phyloP scores from a whole-genome alignment of 30 jellyfish, hydroid and myxozoan species.

The Morbakka virulenta region DNA sequence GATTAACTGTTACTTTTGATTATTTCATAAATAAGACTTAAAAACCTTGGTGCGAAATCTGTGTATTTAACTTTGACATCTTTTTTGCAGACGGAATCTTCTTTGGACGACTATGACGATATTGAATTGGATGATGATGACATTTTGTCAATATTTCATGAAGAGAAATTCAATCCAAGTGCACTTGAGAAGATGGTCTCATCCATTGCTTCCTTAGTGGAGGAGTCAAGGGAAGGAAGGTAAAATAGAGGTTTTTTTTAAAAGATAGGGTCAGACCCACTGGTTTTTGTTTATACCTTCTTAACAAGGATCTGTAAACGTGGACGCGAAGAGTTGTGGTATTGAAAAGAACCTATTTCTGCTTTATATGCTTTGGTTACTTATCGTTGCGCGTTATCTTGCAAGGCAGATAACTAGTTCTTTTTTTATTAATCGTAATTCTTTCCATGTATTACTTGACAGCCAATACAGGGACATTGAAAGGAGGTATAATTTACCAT shows the following conservation, averaged over 20 bases:
- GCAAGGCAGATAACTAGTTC: background rate
- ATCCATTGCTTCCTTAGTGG: conserved; percentile 76
- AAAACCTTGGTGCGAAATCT: no score
- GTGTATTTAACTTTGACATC: no score
- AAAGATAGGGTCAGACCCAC: no score
- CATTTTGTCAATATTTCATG: conserved; percentile 78
- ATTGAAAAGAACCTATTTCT: no score
- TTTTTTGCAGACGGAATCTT: conserved; percentile 62
- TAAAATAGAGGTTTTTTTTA: background rate
- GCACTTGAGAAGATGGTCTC: conserved; percentile 92
- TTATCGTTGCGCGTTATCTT: background rate
- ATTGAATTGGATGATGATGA: conserved; percentile 89
- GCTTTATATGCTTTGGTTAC: background rate
- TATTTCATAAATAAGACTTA: no score
- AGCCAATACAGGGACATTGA: no score
- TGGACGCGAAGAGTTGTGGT: no score
- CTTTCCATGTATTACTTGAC: no score
- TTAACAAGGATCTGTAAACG: no score
- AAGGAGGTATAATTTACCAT: no score
- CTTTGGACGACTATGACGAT: conserved; percentile 89
- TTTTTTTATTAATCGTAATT: background rate
- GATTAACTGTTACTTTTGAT: no score
- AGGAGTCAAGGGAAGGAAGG: conserved; percentile 86
- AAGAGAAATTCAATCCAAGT: conserved; percentile 91
- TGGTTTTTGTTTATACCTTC: no score